Conservation (phyloP, 1,140 invertebrate species). For the Neocloeon triangulifer region DNA sequence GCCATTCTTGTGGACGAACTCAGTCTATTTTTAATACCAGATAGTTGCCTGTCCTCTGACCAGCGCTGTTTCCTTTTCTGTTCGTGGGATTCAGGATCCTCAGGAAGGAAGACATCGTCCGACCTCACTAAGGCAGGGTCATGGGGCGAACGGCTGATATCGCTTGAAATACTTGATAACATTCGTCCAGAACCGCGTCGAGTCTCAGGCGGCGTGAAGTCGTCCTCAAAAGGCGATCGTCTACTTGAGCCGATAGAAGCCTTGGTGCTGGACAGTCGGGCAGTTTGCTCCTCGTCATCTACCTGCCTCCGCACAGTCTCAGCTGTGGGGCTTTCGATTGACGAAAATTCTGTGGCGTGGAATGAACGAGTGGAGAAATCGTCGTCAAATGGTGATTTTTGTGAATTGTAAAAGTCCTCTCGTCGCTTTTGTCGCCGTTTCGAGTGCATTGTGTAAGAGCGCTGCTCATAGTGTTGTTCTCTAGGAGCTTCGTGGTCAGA, state of each 20-base stretch:
- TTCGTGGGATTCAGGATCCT: slow-evolving; percentile 11
- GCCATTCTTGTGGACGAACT: slow-evolving; percentile 16
- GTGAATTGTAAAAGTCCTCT: slow-evolving; percentile 9
- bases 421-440: slow-evolving; percentile 9
- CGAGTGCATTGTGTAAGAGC: slow-evolving; percentile 9
- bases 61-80: no score
- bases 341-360: slow-evolving; percentile 1
- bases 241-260: slow-evolving; percentile 12
- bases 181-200: slow-evolving; percentile 1
- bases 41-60: no score
- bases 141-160: slow-evolving; percentile 10
- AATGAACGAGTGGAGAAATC: slow-evolving; percentile 27
- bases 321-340: no score
- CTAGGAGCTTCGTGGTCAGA: slow-evolving; percentile 7
- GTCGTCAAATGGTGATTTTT: slow-evolving; percentile 42
- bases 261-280: slow-evolving; percentile 14
- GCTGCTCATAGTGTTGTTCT: slow-evolving; percentile 6
- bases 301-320: not conserved
- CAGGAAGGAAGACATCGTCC: slow-evolving; percentile 10
- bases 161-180: slow-evolving; percentile 13
- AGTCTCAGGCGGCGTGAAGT: slow-evolving; percentile 28
- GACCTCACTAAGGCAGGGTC: slow-evolving; percentile 3
- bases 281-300: not conserved
- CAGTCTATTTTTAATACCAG: no score
- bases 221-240: slow-evolving; percentile 44